These are phyloP conservation scores for Diadophis punctatus DNA, from an alignment of 2,113 vertebrate species.

Conservation along the genomic window DNA sequence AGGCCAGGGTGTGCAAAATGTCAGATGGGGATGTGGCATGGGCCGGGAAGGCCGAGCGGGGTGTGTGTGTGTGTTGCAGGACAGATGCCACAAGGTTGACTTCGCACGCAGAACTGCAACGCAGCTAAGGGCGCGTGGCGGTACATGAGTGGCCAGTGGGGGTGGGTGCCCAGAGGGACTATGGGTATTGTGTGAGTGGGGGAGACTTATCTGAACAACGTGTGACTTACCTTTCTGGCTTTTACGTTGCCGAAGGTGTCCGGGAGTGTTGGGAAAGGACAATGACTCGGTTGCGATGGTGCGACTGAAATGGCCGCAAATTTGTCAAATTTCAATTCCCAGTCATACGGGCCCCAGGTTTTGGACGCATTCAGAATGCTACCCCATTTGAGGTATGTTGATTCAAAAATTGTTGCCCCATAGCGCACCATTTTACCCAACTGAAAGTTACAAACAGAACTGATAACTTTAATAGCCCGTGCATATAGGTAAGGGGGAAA, in stretches of 20 bases:
- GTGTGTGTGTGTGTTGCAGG: neutral
- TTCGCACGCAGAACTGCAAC: neutral
- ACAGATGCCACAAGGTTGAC: neutral
- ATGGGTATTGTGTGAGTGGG: neutral
- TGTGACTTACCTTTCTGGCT: neutral
- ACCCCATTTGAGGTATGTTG: neutral
- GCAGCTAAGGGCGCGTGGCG: neutral
- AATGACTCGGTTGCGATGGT: neutral
- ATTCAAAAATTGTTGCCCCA: neutral
- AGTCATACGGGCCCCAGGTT: neutral
- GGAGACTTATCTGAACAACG: neutral
- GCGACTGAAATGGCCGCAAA: neutral
- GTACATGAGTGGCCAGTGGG: neutral
- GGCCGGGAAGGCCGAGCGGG: neutral
- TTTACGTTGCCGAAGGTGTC: neutral
- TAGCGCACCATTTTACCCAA: neutral
- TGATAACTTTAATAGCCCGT: neutral
- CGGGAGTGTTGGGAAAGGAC: neutral
- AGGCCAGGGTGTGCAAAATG: neutral
- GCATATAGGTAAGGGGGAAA: neutral
- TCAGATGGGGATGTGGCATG: neutral
- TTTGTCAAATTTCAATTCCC: neutral
- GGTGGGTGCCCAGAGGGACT: neutral
- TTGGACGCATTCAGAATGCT: neutral
- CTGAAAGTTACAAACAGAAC: neutral